Base-by-base conservation (phyloP, 92 coral and sea anemone species). In the Pocillopora grandis region DNA sequence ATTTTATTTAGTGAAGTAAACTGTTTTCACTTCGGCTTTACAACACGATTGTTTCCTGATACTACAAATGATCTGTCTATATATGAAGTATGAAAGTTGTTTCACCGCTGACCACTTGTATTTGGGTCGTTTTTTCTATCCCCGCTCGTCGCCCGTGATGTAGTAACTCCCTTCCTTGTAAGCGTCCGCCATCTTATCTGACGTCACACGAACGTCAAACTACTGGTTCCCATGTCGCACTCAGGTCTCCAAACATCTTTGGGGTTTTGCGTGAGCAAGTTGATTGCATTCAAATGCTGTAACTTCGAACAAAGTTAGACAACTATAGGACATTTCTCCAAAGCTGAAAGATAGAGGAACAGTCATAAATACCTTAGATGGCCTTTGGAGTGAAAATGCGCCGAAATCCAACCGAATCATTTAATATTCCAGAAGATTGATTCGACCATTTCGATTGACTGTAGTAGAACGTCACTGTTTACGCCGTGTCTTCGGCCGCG, bases 121-220 rank as follows among this genome's bases (percentile, higher is more conserved):
- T n/a, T n/a, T n/a, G n/a, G n/a, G n/a, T n/a, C n/a, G n/a, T n/a
- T n/a, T n/a, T n/a, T n/a, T n/a, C n/a, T n/a, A n/a, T n/a, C n/a
- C n/a, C n/a, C n/a, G n/a, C n/a, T n/a, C n/a, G n/a, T n/a, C n/a
- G n/a, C n/a, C n/a, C n/a, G n/a, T n/a, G n/a, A n/a, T n/a, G n/a
- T n/a, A n/a, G n/a, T n/a, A n/a, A n/a, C n/a, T n/a, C n/a, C n/a
- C n/a, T n/a, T n/a, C n/a, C n/a, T n/a, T n/a, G n/a, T n/a, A n/a
- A 42, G 5, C 20, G 12, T 80, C 84, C 77, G 84, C 84, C 84
- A 80, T 80, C 76, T 69, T 69, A 52, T 19, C 16, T 63, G 49
- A 59, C 68, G 80, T 76, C 57, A 62, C 57, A 1, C 9, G 1
- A 2, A 69, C 64, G 75, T 57, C 64, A 58, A 35, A 13, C 0